Evolutionary conservation across 2,113 vertebrate genomes (phyloP).

Genomic region (Neolamprologus sp.): DNA sequence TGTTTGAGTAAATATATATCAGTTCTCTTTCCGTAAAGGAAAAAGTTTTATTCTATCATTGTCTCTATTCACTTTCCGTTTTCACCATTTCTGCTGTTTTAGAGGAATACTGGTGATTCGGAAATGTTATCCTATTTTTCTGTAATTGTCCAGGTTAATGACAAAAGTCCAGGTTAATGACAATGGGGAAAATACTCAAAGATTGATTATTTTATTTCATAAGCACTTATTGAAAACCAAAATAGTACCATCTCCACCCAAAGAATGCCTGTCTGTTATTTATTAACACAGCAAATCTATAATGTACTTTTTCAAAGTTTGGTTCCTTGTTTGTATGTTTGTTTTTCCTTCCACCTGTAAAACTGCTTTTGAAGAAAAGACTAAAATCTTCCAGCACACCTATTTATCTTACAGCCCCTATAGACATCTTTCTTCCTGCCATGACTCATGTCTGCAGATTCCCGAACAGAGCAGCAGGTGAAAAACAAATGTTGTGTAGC

Average conservation of each 20-base stretch:
- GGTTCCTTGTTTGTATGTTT: background rate
- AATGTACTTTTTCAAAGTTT: background rate
- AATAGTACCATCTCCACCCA: background rate
- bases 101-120: background rate
- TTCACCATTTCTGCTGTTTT: background rate
- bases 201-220: background rate
- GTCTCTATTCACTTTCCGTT: background rate
- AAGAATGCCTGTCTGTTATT: background rate
- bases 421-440: background rate
- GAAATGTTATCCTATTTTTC: background rate
- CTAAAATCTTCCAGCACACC: background rate
- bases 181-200: background rate
- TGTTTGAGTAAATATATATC: background rate
- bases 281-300: background rate
- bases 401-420: background rate
- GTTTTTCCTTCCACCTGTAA: background rate
- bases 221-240: background rate
- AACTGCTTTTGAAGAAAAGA: background rate
- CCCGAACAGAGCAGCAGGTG: background rate
- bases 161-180: background rate
- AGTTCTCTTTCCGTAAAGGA: background rate
- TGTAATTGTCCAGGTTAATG: background rate
- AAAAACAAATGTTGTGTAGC: constrained; percentile 43
- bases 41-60: background rate
- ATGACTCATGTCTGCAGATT: constrained; percentile 17